phyloP scores from a whole-genome alignment of 1,140 invertebrate genomes.

The Drosophila jambulina region DNA sequence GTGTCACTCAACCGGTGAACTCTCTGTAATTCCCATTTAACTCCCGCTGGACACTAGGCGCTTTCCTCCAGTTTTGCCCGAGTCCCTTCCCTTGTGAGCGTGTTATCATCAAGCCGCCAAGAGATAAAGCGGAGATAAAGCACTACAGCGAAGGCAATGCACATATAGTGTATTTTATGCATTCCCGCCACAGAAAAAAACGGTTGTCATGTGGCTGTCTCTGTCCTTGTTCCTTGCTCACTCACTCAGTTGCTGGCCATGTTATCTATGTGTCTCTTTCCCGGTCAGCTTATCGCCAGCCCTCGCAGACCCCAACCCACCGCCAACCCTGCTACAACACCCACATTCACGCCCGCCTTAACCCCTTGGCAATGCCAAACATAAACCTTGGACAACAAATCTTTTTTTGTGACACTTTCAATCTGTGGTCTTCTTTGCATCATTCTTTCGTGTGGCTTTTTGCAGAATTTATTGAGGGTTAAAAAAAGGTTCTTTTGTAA shows the following conservation, averaged over 20 bases:
- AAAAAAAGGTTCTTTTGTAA: background rate
- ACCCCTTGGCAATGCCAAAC: slow-evolving; percentile 34
- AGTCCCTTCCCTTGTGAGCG: background rate
- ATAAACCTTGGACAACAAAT: slow-evolving; percentile 62
- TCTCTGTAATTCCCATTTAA: slow-evolving; percentile 15
- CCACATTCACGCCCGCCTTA: slow-evolving; percentile 2
- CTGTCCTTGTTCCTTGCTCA: background rate
- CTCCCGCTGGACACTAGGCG: slow-evolving; percentile 14
- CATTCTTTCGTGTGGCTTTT: slow-evolving; percentile 1
- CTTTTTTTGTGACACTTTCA: slow-evolving; percentile 22
- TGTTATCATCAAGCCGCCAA: slow-evolving; percentile 16
- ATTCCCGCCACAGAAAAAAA: slow-evolving; percentile 20
- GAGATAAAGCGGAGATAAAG: slow-evolving; percentile 37
- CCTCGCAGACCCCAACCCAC: background rate
- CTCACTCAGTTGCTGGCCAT: background rate
- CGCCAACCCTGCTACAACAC: background rate
- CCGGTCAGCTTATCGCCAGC: slow-evolving; percentile 37
- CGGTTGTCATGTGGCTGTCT: slow-evolving; percentile 28
- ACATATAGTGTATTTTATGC: slow-evolving; percentile 28
- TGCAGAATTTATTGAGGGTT: background rate
- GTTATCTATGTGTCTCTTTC: slow-evolving; percentile 25
- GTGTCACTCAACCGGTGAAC: slow-evolving; percentile 28
- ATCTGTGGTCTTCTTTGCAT: slow-evolving; percentile 4
- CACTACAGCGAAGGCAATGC: slow-evolving; percentile 22
- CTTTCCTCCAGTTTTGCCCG: background rate